Evolutionary conservation across 2,113 vertebrate genomes (phyloP), one percentile per base, ranked within the genome.

Genomic region (Nerophis ophidion): DNA sequence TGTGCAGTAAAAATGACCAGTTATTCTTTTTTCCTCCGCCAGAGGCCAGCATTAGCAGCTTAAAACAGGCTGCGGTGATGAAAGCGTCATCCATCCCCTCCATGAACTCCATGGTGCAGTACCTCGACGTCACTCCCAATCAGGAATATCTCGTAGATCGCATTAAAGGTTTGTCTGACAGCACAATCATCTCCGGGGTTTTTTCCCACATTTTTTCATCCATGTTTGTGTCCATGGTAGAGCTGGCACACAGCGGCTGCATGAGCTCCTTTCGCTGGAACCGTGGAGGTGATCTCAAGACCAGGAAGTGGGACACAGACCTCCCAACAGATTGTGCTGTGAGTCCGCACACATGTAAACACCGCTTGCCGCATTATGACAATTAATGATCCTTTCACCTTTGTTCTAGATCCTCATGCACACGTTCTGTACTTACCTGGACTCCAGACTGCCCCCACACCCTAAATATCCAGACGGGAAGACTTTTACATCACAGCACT

Each of bases 181-280:
- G 2, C 5, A 36, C 6, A 33, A 60, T 15, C 11, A 47, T 14
- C 10, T 8, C 15, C n/a, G 15, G 26, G 26, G 3, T 17, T 16
- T n/a, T 17, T 16, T 26, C 12, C 7, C n/a, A 36, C 15, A 15
- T 1, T 16, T 12, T 55, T 14, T 55, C 5, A 7, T 14, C 14
- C 13, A 19, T 7, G 10, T 38, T 36, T 15, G 14, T 59, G 13
- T 38, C 10, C 34, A 48, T 15, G 52, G 77, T 75, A 99, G 97
- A 98, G 60, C 87, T 99, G 16, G 95, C 95, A 13, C 94, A 98
- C 53, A 96, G 97, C 0, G 97, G 95, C 2, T 99, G 96, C 72
- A 98, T 98, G 96, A 99, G 97, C 72, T 95, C 96, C 0, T 98
- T 97, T 75, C 83, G 93, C 0, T 99, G 97, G 97, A 97, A 95